A percentile compares a stretch with the other conserved stretches of the same genome.
Conservation (phyloP, 2,797 vertebrate genomes). For the Alectoris magna region DNA sequence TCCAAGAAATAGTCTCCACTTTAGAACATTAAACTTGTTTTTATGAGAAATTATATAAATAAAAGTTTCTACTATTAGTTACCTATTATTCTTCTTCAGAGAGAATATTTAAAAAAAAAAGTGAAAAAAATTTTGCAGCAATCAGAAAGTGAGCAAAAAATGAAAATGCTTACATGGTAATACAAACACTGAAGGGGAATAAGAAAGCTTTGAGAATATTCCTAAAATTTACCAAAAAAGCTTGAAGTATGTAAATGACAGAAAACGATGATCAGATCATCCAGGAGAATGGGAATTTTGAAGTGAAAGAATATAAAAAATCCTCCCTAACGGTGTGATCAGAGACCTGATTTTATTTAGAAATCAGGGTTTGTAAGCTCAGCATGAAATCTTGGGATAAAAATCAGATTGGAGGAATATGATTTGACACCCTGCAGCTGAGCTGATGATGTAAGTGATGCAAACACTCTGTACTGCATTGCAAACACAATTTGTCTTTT, state of each 20-base stretch:
- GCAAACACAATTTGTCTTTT: neutral
- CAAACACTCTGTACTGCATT: neutral
- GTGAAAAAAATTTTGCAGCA: neutral
- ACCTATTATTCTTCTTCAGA: neutral
- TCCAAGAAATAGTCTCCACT: neutral
- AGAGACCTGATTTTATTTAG: constrained; percentile 23
- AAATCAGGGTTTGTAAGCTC: constrained; percentile 34
- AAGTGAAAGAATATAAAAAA: neutral
- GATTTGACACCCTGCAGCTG: neutral
- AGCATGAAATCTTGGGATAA: constrained; percentile 56
- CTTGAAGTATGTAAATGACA: neutral
- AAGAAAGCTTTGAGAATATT: neutral
- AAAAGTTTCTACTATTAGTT: neutral
- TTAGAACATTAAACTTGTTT: neutral
- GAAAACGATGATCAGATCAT: neutral
- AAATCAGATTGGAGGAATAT: constrained; percentile 48
- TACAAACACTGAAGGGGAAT: neutral
- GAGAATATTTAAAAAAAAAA: neutral
- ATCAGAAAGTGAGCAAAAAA: neutral
- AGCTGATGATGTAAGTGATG: neutral
- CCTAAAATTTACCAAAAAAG: neutral
- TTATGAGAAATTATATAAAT: neutral
- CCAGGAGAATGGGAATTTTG: neutral
- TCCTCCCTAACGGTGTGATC: neutral
- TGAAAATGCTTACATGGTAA: neutral